Evolutionary conservation across 2,797 vertebrate genomes (phyloP).

Genomic region (Linurgus olivaceus): DNA sequence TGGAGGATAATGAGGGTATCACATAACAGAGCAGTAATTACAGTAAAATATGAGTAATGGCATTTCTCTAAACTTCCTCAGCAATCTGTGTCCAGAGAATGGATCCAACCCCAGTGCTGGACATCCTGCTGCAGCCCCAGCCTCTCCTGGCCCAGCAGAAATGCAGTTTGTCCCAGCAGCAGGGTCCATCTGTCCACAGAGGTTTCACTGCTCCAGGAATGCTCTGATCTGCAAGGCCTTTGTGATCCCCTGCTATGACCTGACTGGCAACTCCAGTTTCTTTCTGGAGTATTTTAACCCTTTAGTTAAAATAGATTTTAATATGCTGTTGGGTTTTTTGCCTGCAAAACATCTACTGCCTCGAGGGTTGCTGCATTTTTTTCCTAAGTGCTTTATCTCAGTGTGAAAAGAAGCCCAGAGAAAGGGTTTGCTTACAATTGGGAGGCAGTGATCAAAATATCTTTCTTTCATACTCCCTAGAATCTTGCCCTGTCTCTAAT

Average conservation of each 20-base stretch:
- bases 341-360: not conserved
- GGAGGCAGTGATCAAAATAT: not conserved
- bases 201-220: fast-evolving
- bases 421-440: not conserved
- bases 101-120: not conserved
- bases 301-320: not conserved
- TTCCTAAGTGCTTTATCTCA: not conserved
- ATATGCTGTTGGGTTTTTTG: not conserved
- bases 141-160: not conserved
- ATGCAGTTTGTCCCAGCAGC: not conserved
- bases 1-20: fast-evolving
- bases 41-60: fast-evolving
- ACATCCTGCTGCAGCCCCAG: not conserved
- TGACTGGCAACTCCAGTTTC: not conserved
- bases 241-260: fast-evolving
- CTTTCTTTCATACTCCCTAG: not conserved
- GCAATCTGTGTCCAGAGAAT: not conserved
- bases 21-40: not conserved
- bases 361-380: not conserved
- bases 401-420: not conserved
- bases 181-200: not conserved
- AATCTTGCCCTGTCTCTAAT: not conserved
- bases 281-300: not conserved
- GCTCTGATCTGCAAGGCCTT: not conserved
- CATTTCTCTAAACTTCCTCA: not conserved